Base-by-base conservation (phyloP, 2,113 vertebrate species). In the Nothobranchius furzeri region DNA sequence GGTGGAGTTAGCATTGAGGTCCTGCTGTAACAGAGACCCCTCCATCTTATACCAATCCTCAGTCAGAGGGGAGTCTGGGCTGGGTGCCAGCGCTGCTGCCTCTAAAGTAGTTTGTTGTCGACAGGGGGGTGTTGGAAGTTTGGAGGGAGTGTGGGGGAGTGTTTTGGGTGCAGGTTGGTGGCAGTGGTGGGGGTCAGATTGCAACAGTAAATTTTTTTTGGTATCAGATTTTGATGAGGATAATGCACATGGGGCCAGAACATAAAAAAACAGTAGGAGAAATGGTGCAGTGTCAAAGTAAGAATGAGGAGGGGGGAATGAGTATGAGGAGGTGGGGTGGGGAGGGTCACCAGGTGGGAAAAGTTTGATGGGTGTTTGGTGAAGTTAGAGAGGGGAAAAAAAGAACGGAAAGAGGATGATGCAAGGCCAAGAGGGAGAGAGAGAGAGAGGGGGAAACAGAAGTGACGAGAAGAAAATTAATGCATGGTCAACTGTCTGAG, bases 1-100 rank as follows among this genome's bases (percentile, higher is more conserved):
- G 84, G 92, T 92, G 80, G 93, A 93, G 90, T 93, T 94, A 90
- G 92, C 93, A 93, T 93, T 94, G 91, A 93, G 91, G 89, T 93
- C 93, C 90, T 93, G 92, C 89, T 92, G 92, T 91, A 93, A 78
- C 83, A 92, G 91, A 82, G 90, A 92, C 87, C 90, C 91, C 79
- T 93, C 91, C 85, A 89, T 90, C 86, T 92, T 93, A 90, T 87
- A 92, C 92, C 92, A 93, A 85, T 92, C 90, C 87, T 92, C 90
- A 75, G 89, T 86, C 90, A 91, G 87, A 87, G 90, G 91, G 88
- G 91, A 92, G 85, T 87, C 88, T 86, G 91, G 89, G 89, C 88
- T 90, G 84, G 89, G 86, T 64, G 87, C 90, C 90, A 91, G 86
- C 60, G 89, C 87, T 83, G 86, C 88, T 73, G 84, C 83, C 85